Evolutionary conservation across 1,140 invertebrate species (phyloP).

Genomic region (Steinernema khuongi): DNA sequence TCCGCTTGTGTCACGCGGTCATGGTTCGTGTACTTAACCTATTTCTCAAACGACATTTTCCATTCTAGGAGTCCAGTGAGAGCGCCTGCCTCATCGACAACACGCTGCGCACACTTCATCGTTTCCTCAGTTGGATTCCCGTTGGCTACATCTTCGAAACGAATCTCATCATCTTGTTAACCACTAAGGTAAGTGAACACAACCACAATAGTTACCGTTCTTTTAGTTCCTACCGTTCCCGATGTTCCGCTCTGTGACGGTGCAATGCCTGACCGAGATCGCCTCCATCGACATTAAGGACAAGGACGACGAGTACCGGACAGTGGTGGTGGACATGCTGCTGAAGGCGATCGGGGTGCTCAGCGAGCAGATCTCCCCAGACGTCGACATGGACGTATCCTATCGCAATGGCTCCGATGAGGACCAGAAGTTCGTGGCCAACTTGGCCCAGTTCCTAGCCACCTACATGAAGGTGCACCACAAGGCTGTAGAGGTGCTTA

Average conservation of each 20-base stretch:
- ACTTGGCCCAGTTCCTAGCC: constrained; percentile 91
- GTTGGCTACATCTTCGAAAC: constrained; percentile 99
- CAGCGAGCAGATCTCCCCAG: constrained; percentile 17
- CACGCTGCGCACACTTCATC: constrained; percentile 86
- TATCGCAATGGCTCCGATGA: constrained; percentile 86
- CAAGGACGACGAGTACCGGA: constrained; percentile 25
- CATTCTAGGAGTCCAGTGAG: constrained; percentile 76
- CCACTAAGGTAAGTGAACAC: constrained; percentile 89
- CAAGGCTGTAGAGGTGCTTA: constrained; percentile 57
- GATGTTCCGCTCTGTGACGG: constrained; percentile 92
- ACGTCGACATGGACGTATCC: constrained; percentile 64
- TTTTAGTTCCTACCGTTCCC: constrained; percentile 86
- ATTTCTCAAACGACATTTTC: constrained; percentile 2
- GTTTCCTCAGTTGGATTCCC: constrained; percentile 99
- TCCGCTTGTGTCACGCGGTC: constrained; percentile 93
- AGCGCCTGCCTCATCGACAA: constrained; percentile 62
- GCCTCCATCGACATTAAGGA: constrained; percentile 58
- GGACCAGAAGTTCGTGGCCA: constrained; percentile 98
- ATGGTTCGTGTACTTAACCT: constrained; percentile 65
- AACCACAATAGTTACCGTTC: too few species aligned
- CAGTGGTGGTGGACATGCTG: constrained; percentile 28
- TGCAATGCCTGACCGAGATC: constrained; percentile 97
- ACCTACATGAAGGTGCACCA: constrained; percentile 94
- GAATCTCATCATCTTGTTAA: constrained; percentile 85
- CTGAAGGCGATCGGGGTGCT: constrained; percentile 22